Evolutionary conservation across 2,888 invertebrate species (phyloP).

Genomic region (Cyaniris semiargus): DNA sequence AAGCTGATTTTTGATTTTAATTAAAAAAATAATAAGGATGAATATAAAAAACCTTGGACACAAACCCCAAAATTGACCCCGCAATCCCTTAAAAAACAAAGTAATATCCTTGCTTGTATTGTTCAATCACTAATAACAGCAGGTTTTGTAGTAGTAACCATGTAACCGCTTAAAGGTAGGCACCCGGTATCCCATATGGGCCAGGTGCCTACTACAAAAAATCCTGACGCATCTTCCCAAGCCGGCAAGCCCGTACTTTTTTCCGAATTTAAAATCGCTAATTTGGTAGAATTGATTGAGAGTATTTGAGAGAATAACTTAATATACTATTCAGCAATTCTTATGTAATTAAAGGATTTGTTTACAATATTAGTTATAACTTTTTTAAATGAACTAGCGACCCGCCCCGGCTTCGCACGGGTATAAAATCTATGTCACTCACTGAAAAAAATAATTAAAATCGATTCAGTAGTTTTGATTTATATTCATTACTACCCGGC

Average conservation of each 20-base stretch:
- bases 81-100: background rate
- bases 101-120: background rate
- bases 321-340: background rate
- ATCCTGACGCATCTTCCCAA: background rate
- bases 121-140: background rate
- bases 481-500: no score
- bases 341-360: background rate
- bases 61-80: no score
- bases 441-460: no score
- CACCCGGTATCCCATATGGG: background rate
- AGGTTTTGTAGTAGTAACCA: background rate
- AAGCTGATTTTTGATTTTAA: background rate
- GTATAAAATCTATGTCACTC: no score
- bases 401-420: no score
- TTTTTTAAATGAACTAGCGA: background rate
- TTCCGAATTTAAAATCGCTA: background rate
- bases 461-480: no score
- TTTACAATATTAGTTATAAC: background rate
- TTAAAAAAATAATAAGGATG: no score
- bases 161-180: background rate
- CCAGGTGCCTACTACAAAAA: slow-evolving; percentile 7
- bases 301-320: background rate
- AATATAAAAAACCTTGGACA: no score
- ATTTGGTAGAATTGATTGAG: background rate
- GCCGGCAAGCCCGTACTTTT: background rate